Base-by-base conservation (phyloP, 2,888 invertebrate genomes). In the Calameuta idolon region DNA sequence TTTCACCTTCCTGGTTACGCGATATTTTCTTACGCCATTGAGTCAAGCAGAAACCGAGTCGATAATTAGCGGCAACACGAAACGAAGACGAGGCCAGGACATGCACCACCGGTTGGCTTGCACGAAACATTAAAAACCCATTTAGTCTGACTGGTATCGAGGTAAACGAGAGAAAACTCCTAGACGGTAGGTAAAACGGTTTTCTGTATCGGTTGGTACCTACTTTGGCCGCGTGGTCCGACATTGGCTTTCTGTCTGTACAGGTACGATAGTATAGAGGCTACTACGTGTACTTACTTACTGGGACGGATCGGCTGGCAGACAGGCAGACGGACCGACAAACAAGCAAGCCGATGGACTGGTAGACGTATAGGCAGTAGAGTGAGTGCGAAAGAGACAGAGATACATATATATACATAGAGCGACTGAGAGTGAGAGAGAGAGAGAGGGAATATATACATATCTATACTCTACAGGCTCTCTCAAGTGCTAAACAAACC, bases 81-180 rank as follows among this genome's bases (percentile, higher is more conserved):
- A 34, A 75, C 31, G 78, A 23, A 68, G 68, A 33, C 33, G 55
- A 55, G 2, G 23, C 55, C 55, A 55, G 23, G 2, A 1, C 55
- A 23, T 23, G 55, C 55, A 55, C 23, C 55, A 15, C 23, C 55
- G 55, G 15, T 9, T 23, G 55, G 75, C 77, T 80, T 75, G 69
- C 77, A 75, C 71, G 71, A 74, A 76, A 77, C 80, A 81, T 81
- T 81, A 80, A 81, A 81, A 81, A 81, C 78, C 76, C 78, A 80
- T 81, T 78, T 80, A 76, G 55, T 55, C 74, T 55, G 30, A 69
- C 75, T 37, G 76, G 77, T 77, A 75, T n/a, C 23, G 75, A 77
- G n/a, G 55, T 23, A 55, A 55, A 55, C 55, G 1, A 23, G 9
- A 55, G 55, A 55, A 55, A 55, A 55, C 23, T 55, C 55, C 23